Evolutionary conservation across 1,140 invertebrate species (phyloP).

Genomic region (Copidosoma floridanum): DNA sequence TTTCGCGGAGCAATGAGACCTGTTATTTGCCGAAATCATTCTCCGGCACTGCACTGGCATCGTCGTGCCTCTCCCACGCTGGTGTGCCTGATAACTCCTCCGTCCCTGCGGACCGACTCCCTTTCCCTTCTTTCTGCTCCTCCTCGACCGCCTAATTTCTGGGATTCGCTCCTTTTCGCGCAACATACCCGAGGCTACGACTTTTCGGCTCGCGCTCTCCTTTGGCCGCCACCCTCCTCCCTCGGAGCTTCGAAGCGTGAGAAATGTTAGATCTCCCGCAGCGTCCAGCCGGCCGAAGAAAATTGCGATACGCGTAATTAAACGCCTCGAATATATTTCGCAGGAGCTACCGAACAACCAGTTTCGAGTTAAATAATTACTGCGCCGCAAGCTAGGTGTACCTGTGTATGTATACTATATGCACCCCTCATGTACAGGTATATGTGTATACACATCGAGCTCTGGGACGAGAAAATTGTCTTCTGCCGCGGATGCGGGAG

Average conservation of each 20-base stretch:
- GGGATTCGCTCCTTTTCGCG: conserved; percentile 1
- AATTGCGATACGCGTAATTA: conserved; percentile 19
- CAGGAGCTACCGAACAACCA: neutral
- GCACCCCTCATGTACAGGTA: too few species aligned
- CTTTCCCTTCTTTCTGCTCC: too few species aligned
- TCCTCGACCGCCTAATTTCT: neutral
- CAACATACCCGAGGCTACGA: neutral
- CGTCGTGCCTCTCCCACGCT: conserved; percentile 16
- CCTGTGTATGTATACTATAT: too few species aligned
- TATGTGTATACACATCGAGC: too few species aligned
- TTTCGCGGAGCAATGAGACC: conserved; percentile 2
- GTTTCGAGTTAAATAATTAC: conserved; percentile 1
- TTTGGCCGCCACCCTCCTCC: too few species aligned
- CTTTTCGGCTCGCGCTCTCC: neutral
- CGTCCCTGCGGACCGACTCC: too few species aligned
- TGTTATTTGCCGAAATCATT: conserved; percentile 14
- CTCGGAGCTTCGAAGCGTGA: conserved; percentile 17
- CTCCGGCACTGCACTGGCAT: neutral
- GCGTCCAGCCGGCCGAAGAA: conserved; percentile 7
- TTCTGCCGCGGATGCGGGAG: too few species aligned
- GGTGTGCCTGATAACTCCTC: neutral
- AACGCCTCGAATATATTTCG: conserved; percentile 7
- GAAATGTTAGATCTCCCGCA: conserved; percentile 1
- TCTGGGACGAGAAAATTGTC: too few species aligned
- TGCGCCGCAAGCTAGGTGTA: too few species aligned